A percentile compares a stretch with the other conserved stretches of the same genome.
These are phyloP conservation scores for Nipponacmea schrenckii DNA, from an alignment of 2,888 invertebrate species.

Conservation along the genomic window DNA sequence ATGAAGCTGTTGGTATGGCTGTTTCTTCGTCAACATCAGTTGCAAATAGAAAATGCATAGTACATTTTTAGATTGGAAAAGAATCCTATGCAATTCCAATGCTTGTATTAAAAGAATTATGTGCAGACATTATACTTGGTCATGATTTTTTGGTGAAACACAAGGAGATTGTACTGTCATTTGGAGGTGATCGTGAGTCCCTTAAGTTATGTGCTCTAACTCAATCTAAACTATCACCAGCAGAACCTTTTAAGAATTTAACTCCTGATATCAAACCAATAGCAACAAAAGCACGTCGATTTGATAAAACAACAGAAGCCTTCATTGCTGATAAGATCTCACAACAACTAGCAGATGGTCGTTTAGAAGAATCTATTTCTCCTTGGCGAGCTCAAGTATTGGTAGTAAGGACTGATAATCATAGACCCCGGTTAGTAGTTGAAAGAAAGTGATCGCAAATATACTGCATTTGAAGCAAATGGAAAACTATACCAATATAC, in stretches of 20 bases:
- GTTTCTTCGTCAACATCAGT: not conserved
- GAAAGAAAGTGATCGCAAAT: not conserved
- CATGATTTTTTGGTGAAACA: not conserved
- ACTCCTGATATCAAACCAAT: not conserved
- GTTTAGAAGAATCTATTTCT: not conserved
- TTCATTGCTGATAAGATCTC: not conserved
- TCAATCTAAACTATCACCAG: not conserved
- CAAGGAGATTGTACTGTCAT: not conserved
- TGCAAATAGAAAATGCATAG: not conserved
- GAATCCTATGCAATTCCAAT: not conserved
- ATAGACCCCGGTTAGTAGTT: not conserved
- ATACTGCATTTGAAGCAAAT: constrained; percentile 14
- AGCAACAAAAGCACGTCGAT: not conserved
- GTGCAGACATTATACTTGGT: not conserved
- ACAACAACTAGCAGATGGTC: not conserved
- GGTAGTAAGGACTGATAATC: not conserved
- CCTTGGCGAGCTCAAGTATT: not conserved
- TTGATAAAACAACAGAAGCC: not conserved
- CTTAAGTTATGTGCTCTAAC: not conserved
- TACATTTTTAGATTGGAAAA: not conserved
- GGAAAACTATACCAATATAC: constrained; percentile 3
- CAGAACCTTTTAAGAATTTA: not conserved
- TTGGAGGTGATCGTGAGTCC: not conserved
- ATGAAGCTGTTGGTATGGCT: not conserved
- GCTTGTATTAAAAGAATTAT: not conserved